Evolutionary conservation across 2,797 vertebrate genomes (phyloP).

Genomic region (Ceyx erithaca): DNA sequence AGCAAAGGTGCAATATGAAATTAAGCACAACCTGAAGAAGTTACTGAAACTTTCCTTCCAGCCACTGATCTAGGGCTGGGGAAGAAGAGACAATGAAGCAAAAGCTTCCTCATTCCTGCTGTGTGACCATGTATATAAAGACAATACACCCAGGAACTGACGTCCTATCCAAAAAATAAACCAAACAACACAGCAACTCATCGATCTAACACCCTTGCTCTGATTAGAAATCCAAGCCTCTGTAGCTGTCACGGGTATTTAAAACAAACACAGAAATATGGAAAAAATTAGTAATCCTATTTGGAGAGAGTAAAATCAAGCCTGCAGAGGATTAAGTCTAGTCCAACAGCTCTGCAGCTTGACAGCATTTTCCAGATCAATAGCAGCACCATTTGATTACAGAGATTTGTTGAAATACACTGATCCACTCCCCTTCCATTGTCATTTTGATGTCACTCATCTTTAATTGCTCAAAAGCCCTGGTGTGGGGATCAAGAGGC

Average conservation of each 20-base stretch:
- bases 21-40: neutral
- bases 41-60: neutral
- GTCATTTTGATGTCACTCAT: neutral
- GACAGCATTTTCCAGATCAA: constrained; percentile 50
- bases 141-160: neutral
- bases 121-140: neutral
- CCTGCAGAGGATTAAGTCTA: constrained; percentile 54
- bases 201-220: neutral
- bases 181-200: constrained; percentile 1
- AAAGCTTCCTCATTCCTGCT: neutral
- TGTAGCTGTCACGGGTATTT: constrained; percentile 28
- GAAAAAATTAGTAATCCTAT: constrained; percentile 63
- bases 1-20: neutral
- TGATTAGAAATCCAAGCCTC: constrained; percentile 47
- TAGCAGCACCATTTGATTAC: neutral
- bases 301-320: constrained; percentile 43
- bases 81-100: neutral
- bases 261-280: constrained; percentile 55
- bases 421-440: neutral
- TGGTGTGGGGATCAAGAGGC: neutral
- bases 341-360: constrained; percentile 10
- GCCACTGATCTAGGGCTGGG: neutral
- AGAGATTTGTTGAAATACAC: neutral
- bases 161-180: neutral
- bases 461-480: neutral